Percentiles rank a stretch among this genome's conserved stretches.
Conservation (phyloP, 92 coral and sea anemone species). For the Epizoanthus ramosus region DNA sequence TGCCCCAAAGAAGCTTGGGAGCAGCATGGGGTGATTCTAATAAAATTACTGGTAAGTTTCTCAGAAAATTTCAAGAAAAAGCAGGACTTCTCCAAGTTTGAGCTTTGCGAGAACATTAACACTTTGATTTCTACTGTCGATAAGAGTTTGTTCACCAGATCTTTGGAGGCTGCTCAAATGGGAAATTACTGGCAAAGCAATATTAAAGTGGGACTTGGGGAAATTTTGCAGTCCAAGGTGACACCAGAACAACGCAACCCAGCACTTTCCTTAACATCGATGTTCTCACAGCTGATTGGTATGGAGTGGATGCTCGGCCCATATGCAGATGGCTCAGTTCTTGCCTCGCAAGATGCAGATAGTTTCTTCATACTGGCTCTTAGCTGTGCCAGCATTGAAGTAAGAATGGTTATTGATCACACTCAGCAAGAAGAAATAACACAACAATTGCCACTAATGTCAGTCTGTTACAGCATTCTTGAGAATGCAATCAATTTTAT, state of each 20-base stretch:
- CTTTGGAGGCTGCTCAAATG: constrained; percentile 15
- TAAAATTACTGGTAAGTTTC: constrained; percentile 39
- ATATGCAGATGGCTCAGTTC: constrained; percentile 5
- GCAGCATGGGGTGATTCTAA: constrained; percentile 40
- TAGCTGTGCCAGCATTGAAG: constrained; percentile 71
- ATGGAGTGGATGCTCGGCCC: constrained; percentile 58
- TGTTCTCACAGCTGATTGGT: constrained; percentile 58
- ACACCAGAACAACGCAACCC: constrained; percentile 73
- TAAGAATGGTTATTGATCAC: constrained; percentile 75
- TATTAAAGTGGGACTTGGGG: constrained; percentile 63
- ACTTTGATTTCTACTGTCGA: constrained; percentile 63
- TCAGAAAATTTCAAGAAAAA: constrained; percentile 57
- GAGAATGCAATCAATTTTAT: constrained; percentile 75
- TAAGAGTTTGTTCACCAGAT: constrained; percentile 40
- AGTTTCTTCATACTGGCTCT: constrained; percentile 59
- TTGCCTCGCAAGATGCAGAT: constrained; percentile 29
- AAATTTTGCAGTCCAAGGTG: constrained; percentile 83
- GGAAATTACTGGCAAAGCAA: constrained; percentile 49
- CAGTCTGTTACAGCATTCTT: constrained; percentile 78
- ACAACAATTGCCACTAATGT: constrained; percentile 54
- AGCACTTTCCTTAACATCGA: constrained; percentile 62
- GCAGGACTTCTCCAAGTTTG: constrained; percentile 74
- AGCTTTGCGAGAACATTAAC: constrained; percentile 62
- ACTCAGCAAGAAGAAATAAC: constrained; percentile 40
- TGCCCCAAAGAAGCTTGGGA: constrained; percentile 59